Conservation (phyloP, 2,888 invertebrate genomes). For the Omphaloscelis lunosa region DNA sequence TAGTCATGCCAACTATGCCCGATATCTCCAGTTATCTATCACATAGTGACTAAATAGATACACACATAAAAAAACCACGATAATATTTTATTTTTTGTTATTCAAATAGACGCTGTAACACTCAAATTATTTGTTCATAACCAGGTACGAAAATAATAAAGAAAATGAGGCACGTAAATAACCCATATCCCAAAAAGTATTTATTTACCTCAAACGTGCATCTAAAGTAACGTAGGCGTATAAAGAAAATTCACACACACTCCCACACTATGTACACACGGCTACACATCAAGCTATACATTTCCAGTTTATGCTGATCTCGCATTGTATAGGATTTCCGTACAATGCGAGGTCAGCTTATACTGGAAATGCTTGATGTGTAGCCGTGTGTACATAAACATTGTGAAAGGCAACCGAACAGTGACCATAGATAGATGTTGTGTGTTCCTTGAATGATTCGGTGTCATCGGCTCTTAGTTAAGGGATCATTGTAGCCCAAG, state of each 20-base stretch:
- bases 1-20: not conserved
- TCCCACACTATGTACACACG: not conserved
- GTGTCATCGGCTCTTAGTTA: constrained; percentile 84
- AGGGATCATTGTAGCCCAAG: constrained; percentile 83
- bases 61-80: not conserved
- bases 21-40: not conserved
- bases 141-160: not conserved
- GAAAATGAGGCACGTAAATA: not conserved
- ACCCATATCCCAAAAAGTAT: not conserved
- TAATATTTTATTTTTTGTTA: not conserved
- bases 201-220: not conserved
- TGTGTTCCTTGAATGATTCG: constrained; percentile 73
- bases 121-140: not conserved
- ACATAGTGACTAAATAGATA: not conserved
- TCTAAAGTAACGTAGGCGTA: not conserved
- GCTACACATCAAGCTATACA: too few relatives aligned
- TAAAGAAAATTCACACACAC: constrained; percentile 26
- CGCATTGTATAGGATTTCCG: too few relatives aligned
- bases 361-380: too few relatives aligned
- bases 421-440: constrained; percentile 75
- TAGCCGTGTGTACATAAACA: too few relatives aligned
- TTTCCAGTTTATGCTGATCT: too few relatives aligned
- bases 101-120: not conserved
- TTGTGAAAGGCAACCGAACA: constrained; percentile 67
- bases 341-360: too few relatives aligned